Base-by-base conservation (phyloP, 1,140 invertebrate genomes). In the Pseudoatta argentina region DNA sequence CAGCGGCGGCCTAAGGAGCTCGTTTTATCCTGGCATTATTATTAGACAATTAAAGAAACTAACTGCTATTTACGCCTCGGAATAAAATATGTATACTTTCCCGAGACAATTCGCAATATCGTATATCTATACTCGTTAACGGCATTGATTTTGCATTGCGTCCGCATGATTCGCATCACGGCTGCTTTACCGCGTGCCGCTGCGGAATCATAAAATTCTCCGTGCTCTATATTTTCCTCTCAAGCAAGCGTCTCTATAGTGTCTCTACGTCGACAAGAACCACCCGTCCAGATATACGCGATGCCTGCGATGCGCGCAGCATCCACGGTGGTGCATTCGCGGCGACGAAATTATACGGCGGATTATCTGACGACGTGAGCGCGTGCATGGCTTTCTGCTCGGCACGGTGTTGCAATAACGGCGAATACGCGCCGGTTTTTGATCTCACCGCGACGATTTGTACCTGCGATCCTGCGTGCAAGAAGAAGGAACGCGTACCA, bases 361-460 rank as follows among this genome's bases (percentile, higher is more conserved):
- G 88, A 89, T 90, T 90, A 90, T 89, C 86, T 81, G 88, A 53
- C 59, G 18, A 48, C 30, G 63, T 59, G 83, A 27, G 18, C 30
- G 73, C 34, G 48, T 21, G 61, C 72, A 51, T 53, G 44, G 63
- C 14, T 8, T n/a, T 30, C 34, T 69, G 57, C 61, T 87, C 85
- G 64, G 73, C 87, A 27, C 64, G 55, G 10, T 39, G 8, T 10
- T 12, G 12, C 64, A 63, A 63, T 71, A 73, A 55, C 83, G 83
- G 63, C 88, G 88, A 90, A 85, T 72, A 59, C 64, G 53, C 81
- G 55, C 39, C 24, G 86, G 86, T 90, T 88, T 90, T 90, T 91
- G 86, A 91, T 91, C 89, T 91, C 53, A 90, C 89, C 89, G 88
- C 89, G 86, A 88, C 89, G 87, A 91, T 91, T 91, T 91, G 89